A percentile compares a stretch with the other conserved stretches of the same genome.
Conservation (phyloP, 2,113 vertebrate species). For the Agelaius phoeniceus region DNA sequence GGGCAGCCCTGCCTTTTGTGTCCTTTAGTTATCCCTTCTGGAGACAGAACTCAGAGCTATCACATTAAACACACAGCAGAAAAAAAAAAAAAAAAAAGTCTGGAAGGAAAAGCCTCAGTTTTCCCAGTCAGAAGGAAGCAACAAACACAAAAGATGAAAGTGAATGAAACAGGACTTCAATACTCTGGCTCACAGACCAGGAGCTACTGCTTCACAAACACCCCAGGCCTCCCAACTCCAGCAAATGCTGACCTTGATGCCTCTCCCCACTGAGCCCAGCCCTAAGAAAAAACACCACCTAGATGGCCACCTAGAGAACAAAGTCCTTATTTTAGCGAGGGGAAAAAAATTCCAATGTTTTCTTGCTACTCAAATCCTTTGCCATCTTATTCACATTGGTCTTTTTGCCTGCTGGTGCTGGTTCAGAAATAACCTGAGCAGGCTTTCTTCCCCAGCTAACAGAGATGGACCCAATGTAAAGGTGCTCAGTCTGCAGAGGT, state of each 20-base stretch:
- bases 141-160: not conserved
- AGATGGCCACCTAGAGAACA: not conserved
- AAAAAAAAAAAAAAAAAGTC: not conserved
- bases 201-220: not conserved
- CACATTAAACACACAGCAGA: not conserved
- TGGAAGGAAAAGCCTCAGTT: not conserved
- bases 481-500: not conserved
- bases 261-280: not conserved
- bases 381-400: not conserved
- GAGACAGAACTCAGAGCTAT: not conserved
- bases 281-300: not conserved
- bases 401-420: not conserved
- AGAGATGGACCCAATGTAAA: not conserved
- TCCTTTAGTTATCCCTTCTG: not conserved
- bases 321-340: not conserved
- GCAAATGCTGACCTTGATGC: rapidly evolving
- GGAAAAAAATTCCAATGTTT: rapidly evolving
- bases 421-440: not conserved
- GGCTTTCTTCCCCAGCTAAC: not conserved
- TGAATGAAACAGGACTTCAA: not conserved
- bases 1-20: not conserved
- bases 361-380: not conserved
- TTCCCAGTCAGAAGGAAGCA: not conserved
- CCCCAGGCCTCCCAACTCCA: rapidly evolving
- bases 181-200: not conserved